phyloP scores from a whole-genome alignment of 2,113 vertebrate genomes.

The Cygnus buccinator region DNA sequence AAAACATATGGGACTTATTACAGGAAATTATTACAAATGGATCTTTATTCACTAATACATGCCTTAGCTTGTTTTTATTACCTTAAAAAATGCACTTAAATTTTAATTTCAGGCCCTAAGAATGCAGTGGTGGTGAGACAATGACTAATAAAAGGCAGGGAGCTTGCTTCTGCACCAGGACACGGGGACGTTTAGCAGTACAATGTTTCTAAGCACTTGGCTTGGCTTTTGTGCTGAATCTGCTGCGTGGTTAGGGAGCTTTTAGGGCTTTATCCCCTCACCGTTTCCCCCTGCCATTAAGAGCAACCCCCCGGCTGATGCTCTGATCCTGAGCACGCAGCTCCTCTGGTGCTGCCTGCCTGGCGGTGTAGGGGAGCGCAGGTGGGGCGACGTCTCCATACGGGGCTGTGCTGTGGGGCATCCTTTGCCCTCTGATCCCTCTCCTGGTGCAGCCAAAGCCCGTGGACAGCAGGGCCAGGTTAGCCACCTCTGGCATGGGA shows the following conservation, averaged over 20 bases:
- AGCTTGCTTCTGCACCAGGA: not conserved
- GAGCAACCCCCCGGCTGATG: not conserved
- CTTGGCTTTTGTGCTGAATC: not conserved
- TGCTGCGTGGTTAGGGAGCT: accelerated
- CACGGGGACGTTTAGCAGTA: not conserved
- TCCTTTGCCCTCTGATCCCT: no score
- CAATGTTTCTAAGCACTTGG: not conserved
- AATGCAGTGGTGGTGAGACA: not conserved
- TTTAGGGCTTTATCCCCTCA: accelerated
- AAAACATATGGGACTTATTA: slow-evolving; percentile 50
- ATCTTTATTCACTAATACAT: slow-evolving; percentile 32
- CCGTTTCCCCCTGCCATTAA: not conserved
- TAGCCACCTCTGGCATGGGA: not conserved
- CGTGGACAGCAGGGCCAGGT: not conserved
- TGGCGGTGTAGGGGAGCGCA: no score
- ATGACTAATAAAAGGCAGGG: not conserved
- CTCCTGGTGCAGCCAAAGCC: not conserved
- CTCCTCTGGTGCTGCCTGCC: no score
- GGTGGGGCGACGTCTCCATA: no score
- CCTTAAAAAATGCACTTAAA: slow-evolving; percentile 56
- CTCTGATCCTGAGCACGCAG: no score
- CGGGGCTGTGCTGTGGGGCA: no score
- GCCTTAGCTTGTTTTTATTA: slow-evolving; percentile 64
- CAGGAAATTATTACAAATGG: slow-evolving; percentile 55
- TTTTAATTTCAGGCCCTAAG: slow-evolving; percentile 51